Base-by-base conservation (phyloP, 2,888 invertebrate species). In the Drosophila picticornis region DNA sequence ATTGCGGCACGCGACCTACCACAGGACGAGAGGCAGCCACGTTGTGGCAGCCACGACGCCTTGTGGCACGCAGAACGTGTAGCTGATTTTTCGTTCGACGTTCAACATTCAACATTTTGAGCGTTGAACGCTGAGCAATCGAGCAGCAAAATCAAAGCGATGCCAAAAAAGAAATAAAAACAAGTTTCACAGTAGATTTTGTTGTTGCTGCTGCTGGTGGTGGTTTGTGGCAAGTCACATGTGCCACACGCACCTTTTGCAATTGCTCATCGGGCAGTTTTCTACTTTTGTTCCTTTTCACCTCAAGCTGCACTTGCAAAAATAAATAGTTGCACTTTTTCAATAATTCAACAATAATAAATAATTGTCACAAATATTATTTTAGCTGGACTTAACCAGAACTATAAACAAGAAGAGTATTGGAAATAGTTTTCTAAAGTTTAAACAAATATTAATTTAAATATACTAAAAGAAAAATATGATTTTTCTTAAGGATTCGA, bases 1-100 rank as follows among this genome's bases (percentile, higher is more conserved):
- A 84, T 86, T 90, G 87, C 69, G 88, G 90, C 90, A 88, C 88
- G 90, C 89, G 89, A 89, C 89, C 87, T 88, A 90, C 90, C 88
- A 83, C 82, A 83, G 90, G 75, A 80, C 76, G 46, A 46, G 16
- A 46, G 46, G 77, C 82, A 80, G 66, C 75, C 58, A 32, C 46
- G 46, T 46, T 46, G 46, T 46, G 46, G 46, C 46, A 46, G 22
- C 46, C 25, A 7, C 46, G 46, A 25, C 46, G 46, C 46, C 46
- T 46, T 25, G 72, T 43, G 29, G 22, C 46, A 51, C 51, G 27
- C 52, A 36, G 64, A 31, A 64, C 36, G 67, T 72, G 60, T 60
- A 46, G 46, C 46, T 46, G 46, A 25, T 16, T 22, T 16, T 38
- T 38, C 55, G 27, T 56, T 38, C 32, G 13, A 3, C 53, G 16